These are phyloP conservation scores for Etheostoma cragini DNA, from an alignment of 2,113 vertebrate species.

Conservation along the genomic window DNA sequence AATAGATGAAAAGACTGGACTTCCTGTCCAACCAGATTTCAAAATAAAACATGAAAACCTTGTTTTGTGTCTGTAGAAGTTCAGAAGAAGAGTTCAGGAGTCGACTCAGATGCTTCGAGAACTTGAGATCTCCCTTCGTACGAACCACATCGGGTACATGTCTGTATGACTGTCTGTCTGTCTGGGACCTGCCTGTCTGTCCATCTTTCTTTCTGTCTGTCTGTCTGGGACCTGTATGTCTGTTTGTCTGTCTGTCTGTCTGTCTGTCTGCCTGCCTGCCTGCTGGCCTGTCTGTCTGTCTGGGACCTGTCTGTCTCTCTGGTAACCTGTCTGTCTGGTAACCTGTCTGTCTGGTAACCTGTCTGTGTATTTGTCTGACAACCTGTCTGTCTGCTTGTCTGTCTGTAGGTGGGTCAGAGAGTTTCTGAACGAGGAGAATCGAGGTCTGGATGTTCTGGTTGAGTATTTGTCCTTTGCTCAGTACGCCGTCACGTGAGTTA, in stretches of 20 bases:
- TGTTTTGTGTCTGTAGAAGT: slow-evolving; percentile 64
- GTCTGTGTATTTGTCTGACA: too few species aligned
- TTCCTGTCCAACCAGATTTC: too few species aligned
- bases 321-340: too few species aligned
- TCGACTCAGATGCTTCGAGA: slow-evolving; percentile 78
- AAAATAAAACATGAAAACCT: too few species aligned
- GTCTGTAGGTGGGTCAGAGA: slow-evolving; percentile 94
- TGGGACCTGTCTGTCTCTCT: too few species aligned
- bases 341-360: too few species aligned
- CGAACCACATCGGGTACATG: slow-evolving; percentile 76
- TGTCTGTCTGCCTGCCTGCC: neutral
- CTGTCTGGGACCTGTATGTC: too few species aligned
- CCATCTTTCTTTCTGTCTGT: too few species aligned
- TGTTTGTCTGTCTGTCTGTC: too few species aligned
- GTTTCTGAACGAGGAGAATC: slow-evolving; percentile 98
- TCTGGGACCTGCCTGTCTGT: too few species aligned
- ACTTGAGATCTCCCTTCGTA: slow-evolving; percentile 77
- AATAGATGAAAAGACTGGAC: too few species aligned
- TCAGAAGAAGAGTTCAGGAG: slow-evolving; percentile 77
- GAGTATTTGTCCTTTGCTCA: slow-evolving; percentile 98
- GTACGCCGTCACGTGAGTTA: slow-evolving; percentile 96
- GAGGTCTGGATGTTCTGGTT: slow-evolving; percentile 95
- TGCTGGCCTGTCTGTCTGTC: neutral
- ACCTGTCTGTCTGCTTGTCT: neutral
- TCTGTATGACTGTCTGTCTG: neutral